Conservation (phyloP, 2,113 vertebrate genomes). For the Lepidothrix coronata region DNA sequence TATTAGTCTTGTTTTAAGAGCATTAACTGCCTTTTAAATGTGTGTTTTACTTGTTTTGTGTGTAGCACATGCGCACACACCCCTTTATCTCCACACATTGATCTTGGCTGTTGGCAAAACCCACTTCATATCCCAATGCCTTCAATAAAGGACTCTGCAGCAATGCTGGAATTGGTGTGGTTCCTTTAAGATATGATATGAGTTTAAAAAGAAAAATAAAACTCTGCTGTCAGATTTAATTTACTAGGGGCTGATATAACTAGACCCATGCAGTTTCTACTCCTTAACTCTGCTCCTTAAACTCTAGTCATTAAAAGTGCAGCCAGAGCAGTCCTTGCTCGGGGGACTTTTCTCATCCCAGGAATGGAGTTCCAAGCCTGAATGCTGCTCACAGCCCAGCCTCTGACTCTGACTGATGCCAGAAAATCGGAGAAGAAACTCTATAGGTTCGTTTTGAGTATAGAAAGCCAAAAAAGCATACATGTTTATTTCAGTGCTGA, state of each 20-base stretch:
- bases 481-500: too few relatives aligned
- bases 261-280: accelerated
- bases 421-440: too few relatives aligned
- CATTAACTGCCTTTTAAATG: neutral
- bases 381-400: neutral
- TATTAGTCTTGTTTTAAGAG: neutral
- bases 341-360: neutral
- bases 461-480: too few relatives aligned
- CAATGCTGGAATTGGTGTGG: neutral
- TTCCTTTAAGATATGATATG: neutral
- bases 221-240: neutral
- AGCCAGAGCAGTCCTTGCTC: neutral
- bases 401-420: neutral
- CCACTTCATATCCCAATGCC: too few relatives aligned
- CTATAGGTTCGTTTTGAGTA: too few relatives aligned
- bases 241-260: neutral
- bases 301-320: neutral
- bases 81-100: accelerated
- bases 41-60: neutral
- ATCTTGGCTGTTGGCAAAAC: neutral
- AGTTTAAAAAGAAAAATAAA: neutral
- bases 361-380: neutral
- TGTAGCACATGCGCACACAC: neutral
- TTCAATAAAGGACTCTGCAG: neutral
- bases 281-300: neutral